Evolutionary conservation across 2,113 vertebrate genomes (phyloP), one percentile per base, ranked within the genome.

Genomic region (Phalacrocorax brasilianus): DNA sequence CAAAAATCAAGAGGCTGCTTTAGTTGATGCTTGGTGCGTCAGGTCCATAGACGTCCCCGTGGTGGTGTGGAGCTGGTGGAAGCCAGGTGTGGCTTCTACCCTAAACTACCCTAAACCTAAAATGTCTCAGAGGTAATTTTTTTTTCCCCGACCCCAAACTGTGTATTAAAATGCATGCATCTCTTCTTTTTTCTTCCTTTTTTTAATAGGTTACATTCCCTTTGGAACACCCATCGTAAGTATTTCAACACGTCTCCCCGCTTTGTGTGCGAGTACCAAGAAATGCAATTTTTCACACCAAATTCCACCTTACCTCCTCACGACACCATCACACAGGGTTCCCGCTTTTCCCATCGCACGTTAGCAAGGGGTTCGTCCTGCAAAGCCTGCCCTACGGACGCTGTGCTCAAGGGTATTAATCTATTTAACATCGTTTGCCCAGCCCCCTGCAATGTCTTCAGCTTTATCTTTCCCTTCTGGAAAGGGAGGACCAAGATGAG

Each of bases 141-240:
- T 67, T 40, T 35, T 9, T 42, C 13, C 42, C 26, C 33, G 38
- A 66, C 49, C 44, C 55, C 0, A 89, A 80, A 16, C 24, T 11
- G 5, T 0, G 0, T 42, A 47, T 58, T 78, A 12, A 74, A 50
- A 23, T 23, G 11, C 15, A 30, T 23, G 8, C 1, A 5, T 55
- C 62, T 82, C 49, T 72, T 3, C 16, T 3, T 28, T 20, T 50
- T 67, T 59, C 88, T 67, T 82, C 14, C 50, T 62, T 59, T 70
- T 63, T 50, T 47, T 44, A 55, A 19, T 71, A 99, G 99, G 99
- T 98, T 99, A 99, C 92, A 98, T 99, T 92, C 99, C 99, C 58
- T 99, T 99, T 87, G 99, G 99, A 96, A 99, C 99, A 2, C 99
- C 99, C 94, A 99, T 99, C 62, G 99, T 99, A 97, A 98, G 99